A percentile compares a stretch with the other conserved stretches of the same genome.
These are phyloP conservation scores for Polietes domitor DNA, from an alignment of 2,888 invertebrate genomes.

Conservation along the genomic window DNA sequence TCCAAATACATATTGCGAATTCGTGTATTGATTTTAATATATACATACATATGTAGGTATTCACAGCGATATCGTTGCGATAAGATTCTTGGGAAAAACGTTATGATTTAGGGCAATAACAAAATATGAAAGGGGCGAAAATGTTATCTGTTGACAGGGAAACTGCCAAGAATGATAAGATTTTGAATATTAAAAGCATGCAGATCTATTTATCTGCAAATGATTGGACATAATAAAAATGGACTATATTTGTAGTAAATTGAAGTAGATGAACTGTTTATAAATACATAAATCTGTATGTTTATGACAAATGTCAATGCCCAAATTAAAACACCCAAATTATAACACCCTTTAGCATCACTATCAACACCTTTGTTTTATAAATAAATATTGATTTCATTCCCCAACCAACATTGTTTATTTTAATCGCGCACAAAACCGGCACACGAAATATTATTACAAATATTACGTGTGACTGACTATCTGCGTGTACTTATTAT, in stretches of 20 bases:
- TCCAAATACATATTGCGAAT: conserved; percentile 11
- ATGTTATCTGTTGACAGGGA: background rate
- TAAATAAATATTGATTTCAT: conserved; percentile 31
- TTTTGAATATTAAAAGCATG: too few species aligned
- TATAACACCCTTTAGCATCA: background rate
- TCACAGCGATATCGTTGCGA: conserved; percentile 9
- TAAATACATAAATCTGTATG: background rate
- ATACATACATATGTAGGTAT: background rate
- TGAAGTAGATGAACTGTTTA: too few species aligned
- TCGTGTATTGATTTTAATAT: background rate
- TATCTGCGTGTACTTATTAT: background rate
- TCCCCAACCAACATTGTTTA: background rate
- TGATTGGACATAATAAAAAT: too few species aligned
- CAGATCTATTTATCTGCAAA: too few species aligned
- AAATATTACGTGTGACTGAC: background rate
- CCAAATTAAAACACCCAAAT: too few species aligned
- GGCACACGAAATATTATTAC: conserved; percentile 1
- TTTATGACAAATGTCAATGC: background rate
- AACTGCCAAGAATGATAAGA: background rate
- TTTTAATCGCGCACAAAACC: background rate
- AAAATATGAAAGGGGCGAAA: too few species aligned
- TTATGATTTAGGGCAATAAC: background rate
- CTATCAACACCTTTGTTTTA: conserved; percentile 21
- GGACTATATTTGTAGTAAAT: too few species aligned
- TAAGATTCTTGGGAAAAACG: conserved; percentile 15